Evolutionary conservation across 2,113 vertebrate species (phyloP).

Genomic region (Ptychochromis oligacanthus): DNA sequence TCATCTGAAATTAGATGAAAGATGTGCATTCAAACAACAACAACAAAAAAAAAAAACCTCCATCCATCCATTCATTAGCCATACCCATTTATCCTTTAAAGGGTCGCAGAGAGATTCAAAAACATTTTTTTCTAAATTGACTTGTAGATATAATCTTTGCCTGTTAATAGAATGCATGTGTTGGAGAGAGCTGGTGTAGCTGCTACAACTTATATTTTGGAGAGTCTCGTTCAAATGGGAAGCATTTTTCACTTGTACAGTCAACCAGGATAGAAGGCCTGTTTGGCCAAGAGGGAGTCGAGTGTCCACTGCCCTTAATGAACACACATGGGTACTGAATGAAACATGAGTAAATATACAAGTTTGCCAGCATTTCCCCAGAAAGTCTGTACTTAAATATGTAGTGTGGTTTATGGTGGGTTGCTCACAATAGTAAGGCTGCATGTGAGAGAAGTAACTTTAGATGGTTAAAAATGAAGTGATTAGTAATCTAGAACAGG

Average conservation of each 20-base stretch:
- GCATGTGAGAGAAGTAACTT: not conserved
- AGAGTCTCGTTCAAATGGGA: constrained; percentile 37
- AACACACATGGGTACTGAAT: constrained; percentile 72
- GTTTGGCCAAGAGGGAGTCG: constrained; percentile 34
- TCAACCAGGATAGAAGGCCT: constrained; percentile 21
- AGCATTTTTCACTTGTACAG: constrained; percentile 24
- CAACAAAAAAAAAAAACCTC: not conserved
- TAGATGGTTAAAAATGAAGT: not conserved
- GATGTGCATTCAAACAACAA: not conserved
- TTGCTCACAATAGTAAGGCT: not conserved
- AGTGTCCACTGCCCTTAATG: constrained; percentile 59
- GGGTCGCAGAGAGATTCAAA: not conserved
- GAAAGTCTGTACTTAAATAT: not conserved
- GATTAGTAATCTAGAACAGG: not conserved
- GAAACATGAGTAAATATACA: constrained; percentile 57
- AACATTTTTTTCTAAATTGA: constrained; percentile 8
- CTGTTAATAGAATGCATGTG: not conserved
- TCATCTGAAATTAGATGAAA: not conserved
- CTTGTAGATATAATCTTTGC: constrained; percentile 15
- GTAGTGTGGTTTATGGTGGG: not conserved
- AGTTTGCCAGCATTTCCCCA: not conserved
- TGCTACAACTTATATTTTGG: constrained; percentile 12
- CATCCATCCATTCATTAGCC: not conserved
- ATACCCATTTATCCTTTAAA: not conserved
- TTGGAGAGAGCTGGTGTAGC: constrained; percentile 7